Base-by-base conservation (phyloP, 1,140 invertebrate species). In the Nasonia longicornis region DNA sequence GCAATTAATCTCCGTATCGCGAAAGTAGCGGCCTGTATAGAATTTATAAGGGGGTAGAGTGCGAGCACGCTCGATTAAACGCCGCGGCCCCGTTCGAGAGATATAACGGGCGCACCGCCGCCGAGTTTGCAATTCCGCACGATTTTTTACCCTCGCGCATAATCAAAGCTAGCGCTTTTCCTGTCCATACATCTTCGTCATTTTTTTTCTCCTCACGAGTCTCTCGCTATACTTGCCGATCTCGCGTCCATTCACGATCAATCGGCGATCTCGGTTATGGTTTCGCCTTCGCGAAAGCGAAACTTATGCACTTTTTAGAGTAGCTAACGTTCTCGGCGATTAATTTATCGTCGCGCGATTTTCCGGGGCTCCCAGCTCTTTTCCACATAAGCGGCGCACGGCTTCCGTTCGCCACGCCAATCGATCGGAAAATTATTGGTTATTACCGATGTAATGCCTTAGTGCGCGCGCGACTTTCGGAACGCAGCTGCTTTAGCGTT, bases 281-380 rank as follows among this genome's bases (percentile, higher is more conserved):
- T 20, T 29, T 20, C 35, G 70, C 38, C 16, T n/a, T n/a, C 42
- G 26, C 42, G 26, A 74, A 63, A 83, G 79, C 78, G 74, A 83
- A 85, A 85, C 84, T 84, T 84, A 84, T 83, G 75, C 81, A 42
- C 20, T 58, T 67, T 58, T n/a, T 20, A 31, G 8, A 4, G 16
- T 0, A 29, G 82, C 81, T 82, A 81, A 26, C 1, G 26, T 26
- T 26, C 26, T 26, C 73, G 79, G 74, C 83, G 79, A 82, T 81
- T 84, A 80, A 78, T 82, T 83, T 85, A 74, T 74, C 29, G 29
- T 66, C 31, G 63, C 14, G 14, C 38, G 38, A 73, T 48, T 52
- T 73, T 52, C 42, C 42, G 42, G 31, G 31, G 4, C 31, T 35
- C 31, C 0, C 31, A 35, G 31, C 31, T 35, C 31, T 35, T 35